phyloP scores from a whole-genome alignment of 2,113 vertebrate genomes.

The Setophaga petechia region DNA sequence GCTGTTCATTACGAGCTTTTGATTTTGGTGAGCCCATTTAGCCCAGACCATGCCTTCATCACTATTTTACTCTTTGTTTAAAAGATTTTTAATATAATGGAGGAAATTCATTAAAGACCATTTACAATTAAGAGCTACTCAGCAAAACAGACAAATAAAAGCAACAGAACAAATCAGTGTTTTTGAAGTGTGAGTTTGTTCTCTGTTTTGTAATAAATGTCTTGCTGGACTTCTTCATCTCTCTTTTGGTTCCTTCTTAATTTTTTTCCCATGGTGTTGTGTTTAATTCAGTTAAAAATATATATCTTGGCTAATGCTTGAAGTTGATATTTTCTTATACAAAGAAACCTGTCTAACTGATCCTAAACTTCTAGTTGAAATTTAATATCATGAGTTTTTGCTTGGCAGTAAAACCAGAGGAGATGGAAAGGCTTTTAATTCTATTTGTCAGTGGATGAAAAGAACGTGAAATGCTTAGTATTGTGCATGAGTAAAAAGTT shows the following conservation, averaged over 20 bases:
- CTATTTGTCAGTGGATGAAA: background rate
- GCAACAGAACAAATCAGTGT: background rate
- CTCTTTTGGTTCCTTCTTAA: background rate
- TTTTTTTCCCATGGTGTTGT: background rate
- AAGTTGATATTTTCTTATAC: background rate
- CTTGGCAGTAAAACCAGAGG: background rate
- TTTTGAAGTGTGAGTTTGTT: background rate
- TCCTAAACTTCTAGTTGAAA: background rate
- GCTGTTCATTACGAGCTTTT: background rate
- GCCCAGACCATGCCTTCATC: rapidly evolving
- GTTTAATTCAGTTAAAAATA: background rate
- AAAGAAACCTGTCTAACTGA: background rate
- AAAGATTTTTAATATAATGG: background rate
- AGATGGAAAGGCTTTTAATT: background rate
- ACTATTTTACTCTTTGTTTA: background rate
- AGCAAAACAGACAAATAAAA: background rate
- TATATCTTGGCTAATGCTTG: background rate
- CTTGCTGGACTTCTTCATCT: background rate
- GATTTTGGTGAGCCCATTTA: background rate
- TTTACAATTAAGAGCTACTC: background rate
- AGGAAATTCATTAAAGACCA: background rate
- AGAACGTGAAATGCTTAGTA: background rate
- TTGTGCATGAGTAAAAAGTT: background rate
- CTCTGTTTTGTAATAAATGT: background rate
- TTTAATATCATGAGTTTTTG: background rate